Percentiles rank a stretch among this genome's conserved stretches.
phyloP scores from a whole-genome alignment of 2,113 vertebrate genomes.

The Ctenodactylus gundi region DNA sequence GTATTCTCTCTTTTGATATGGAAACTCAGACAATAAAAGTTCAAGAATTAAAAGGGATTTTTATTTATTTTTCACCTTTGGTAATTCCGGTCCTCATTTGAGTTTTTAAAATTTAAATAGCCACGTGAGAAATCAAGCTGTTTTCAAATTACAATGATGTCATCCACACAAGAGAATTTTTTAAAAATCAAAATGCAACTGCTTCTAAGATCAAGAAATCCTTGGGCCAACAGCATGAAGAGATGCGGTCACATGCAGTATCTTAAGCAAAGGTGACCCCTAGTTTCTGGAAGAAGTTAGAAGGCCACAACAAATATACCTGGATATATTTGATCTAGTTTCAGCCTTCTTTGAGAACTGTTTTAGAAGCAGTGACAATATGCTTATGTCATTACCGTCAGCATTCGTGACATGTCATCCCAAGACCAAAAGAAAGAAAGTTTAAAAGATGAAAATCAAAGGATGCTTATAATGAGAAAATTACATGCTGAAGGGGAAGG shows the following conservation, averaged over 20 bases:
- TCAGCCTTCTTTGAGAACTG: not conserved
- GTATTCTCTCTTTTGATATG: slow-evolving; percentile 32
- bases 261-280: not conserved
- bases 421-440: slow-evolving; percentile 9
- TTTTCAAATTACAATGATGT: not conserved
- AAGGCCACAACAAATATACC: not conserved
- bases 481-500: slow-evolving; percentile 39
- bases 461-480: slow-evolving; percentile 67
- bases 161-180: not conserved
- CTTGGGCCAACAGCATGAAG: not conserved
- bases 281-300: not conserved
- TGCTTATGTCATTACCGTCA: not conserved
- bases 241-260: not conserved
- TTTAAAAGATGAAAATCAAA: slow-evolving; percentile 48
- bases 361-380: not conserved
- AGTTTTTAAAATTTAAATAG: slow-evolving; percentile 53
- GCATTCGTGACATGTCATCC: not conserved
- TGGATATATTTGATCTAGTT: not conserved
- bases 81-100: not conserved
- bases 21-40: not conserved
- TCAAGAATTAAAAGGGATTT: not conserved
- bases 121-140: slow-evolving; percentile 43
- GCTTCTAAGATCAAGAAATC: not conserved
- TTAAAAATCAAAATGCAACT: slow-evolving; percentile 11
- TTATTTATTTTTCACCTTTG: not conserved